Evolutionary conservation across 2,888 invertebrate species (phyloP), one percentile per base, ranked within the genome.

Genomic region (Nemoura dubitans): DNA sequence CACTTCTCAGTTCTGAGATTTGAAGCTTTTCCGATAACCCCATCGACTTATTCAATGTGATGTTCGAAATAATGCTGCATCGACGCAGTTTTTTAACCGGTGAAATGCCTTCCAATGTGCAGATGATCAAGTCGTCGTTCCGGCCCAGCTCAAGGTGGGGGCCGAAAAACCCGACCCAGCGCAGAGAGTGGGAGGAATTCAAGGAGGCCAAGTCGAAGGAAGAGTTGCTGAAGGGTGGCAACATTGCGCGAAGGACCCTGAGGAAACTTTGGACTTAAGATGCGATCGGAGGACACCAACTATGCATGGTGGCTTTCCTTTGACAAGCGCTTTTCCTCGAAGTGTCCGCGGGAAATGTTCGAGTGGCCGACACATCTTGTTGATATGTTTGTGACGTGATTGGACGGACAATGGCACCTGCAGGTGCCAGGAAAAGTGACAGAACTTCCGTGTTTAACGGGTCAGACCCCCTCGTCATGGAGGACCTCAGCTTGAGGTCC

Each of bases 81-180:
- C n/a, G n/a, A n/a, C n/a, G n/a, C n/a, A 76, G 5, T 76, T 25
- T 78, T 78, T 10, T 27, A 78, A 78, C 26, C 0, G 16, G 5
- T 78, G n/a, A 26, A 27, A n/a, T 30, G 0, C 1, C 7, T 81
- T 29, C 81, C n/a, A n/a, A n/a, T n/a, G n/a, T 87, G 76, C 88
- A 92, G 92, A 91, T 91, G 89, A 86, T 92, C 0, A 78, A 87
- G 26, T 88, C 89, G 28, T 90, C 91, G 0, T 89, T 92, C 30
- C 89, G 87, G 28, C 91, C 91, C 10, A 90, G 90, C 2, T 90
- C 90, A 36, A 87, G 89, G 27, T 92, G 92, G 92, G 91, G 92
- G 36, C 92, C 92, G 0, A 89, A 90, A 83, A 90, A 90, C 87
- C 88, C 89, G 0, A 89, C 90, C 29, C 88, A 88, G 43, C 89